Percentiles rank a stretch among this genome's conserved stretches.
These are phyloP conservation scores for Anisognathus igniventris DNA, from an alignment of 2,797 vertebrate species.

Conservation along the genomic window DNA sequence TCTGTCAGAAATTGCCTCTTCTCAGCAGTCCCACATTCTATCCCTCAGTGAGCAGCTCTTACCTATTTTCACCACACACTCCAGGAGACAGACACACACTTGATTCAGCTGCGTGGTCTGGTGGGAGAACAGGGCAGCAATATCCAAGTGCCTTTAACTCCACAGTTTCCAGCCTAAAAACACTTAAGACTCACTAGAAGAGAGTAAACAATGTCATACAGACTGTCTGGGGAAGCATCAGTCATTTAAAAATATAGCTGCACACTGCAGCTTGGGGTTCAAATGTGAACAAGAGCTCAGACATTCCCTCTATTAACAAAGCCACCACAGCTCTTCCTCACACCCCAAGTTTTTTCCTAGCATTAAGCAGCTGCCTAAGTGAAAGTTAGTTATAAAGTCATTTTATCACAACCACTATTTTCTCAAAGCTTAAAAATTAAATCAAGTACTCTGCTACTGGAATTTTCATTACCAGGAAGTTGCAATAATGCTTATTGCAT, in stretches of 20 bases:
- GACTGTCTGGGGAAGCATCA: neutral
- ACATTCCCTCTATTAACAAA: neutral
- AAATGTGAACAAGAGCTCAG: neutral
- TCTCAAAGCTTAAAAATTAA: conserved; percentile 38
- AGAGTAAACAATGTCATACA: neutral
- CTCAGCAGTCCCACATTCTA: neutral
- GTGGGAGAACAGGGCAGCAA: neutral
- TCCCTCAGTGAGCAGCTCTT: neutral
- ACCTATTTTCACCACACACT: neutral
- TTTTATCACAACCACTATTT: neutral
- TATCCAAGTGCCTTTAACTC: neutral
- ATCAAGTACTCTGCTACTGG: neutral
- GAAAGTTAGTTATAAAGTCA: neutral
- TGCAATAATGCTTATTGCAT: neutral
- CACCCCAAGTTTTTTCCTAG: neutral
- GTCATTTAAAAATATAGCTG: neutral
- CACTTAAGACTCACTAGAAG: neutral
- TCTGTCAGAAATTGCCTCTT: neutral
- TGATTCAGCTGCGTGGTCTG: neutral
- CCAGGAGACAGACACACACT: neutral
- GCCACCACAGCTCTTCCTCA: neutral
- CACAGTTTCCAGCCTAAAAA: neutral
- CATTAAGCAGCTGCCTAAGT: neutral
- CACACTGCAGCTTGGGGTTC: neutral
- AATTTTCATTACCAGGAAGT: conserved; percentile 47